Percentiles rank a stretch among this genome's conserved stretches.
Evolutionary conservation across 2,888 invertebrate species (phyloP).

Genomic region (Coleophora deauratella): DNA sequence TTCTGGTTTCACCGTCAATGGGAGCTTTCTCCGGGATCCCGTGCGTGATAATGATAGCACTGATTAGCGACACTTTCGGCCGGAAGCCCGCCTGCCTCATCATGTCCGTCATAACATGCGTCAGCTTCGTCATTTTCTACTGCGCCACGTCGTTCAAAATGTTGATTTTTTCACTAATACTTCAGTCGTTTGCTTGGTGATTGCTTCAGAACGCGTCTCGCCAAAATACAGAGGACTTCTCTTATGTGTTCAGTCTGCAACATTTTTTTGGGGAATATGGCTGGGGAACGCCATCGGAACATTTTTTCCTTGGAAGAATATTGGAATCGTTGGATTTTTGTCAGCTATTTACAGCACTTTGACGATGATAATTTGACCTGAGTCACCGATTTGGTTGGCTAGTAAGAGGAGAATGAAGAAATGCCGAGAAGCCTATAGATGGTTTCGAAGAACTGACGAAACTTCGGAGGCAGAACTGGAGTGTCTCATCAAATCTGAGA

Average conservation of each 20-base stretch:
- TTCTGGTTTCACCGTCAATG: constrained; percentile 30
- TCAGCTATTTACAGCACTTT: constrained; percentile 6
- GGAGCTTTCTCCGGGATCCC: constrained; percentile 32
- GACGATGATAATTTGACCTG: constrained; percentile 13
- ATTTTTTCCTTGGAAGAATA: constrained; percentile 17
- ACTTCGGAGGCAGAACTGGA: not conserved
- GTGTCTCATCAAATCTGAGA: not conserved
- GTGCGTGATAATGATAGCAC: constrained; percentile 11
- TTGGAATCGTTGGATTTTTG: constrained; percentile 8
- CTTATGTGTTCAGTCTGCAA: constrained; percentile 14
- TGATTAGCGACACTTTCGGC: constrained; percentile 27
- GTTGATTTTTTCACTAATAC: constrained; percentile 27
- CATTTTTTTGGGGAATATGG: constrained; percentile 18
- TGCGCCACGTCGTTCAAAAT: constrained; percentile 21
- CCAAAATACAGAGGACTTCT: constrained; percentile 5
- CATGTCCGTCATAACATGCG: constrained; percentile 20
- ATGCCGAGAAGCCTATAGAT: constrained; percentile 13
- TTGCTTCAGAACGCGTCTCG: constrained; percentile 7
- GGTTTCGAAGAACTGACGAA: constrained; percentile 14
- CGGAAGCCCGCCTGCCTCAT: constrained; percentile 31
- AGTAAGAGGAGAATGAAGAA: constrained; percentile 14
- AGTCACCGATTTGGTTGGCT: constrained; percentile 19
- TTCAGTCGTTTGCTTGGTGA: not conserved
- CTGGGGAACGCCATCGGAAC: constrained; percentile 16
- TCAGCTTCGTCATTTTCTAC: constrained; percentile 25